Evolutionary conservation across 2,888 invertebrate genomes (phyloP).

Genomic region (Dolichopus griseipennis): DNA sequence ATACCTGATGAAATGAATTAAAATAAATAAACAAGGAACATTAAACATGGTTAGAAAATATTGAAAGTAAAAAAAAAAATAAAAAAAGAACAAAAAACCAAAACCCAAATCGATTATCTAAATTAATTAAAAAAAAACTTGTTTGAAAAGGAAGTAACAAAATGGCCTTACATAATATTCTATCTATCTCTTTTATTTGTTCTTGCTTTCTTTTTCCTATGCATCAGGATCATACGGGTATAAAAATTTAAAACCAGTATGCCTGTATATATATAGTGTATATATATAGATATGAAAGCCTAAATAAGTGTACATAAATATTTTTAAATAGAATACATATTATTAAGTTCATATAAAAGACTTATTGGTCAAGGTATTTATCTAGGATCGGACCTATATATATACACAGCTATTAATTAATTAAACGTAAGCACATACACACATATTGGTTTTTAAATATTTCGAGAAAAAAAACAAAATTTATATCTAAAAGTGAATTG

Average conservation of each 20-base stretch:
- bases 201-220: no score
- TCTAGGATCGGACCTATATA: neutral
- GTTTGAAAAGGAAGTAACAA: neutral
- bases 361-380: neutral
- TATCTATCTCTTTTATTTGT: no score
- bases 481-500: no score
- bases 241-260: neutral
- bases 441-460: no score
- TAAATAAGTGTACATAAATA: neutral
- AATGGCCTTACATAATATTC: neutral
- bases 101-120: constrained; percentile 6
- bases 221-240: no score
- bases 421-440: neutral
- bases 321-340: no score
- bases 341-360: neutral
- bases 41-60: no score
- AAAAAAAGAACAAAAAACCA: neutral
- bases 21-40: no score
- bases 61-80: neutral
- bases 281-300: no score
- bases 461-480: no score
- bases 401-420: neutral
- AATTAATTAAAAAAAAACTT: neutral
- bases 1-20: neutral
- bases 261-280: neutral